Conservation (phyloP, 1,140 invertebrate species). For the Muscidifurax raptorellus region DNA sequence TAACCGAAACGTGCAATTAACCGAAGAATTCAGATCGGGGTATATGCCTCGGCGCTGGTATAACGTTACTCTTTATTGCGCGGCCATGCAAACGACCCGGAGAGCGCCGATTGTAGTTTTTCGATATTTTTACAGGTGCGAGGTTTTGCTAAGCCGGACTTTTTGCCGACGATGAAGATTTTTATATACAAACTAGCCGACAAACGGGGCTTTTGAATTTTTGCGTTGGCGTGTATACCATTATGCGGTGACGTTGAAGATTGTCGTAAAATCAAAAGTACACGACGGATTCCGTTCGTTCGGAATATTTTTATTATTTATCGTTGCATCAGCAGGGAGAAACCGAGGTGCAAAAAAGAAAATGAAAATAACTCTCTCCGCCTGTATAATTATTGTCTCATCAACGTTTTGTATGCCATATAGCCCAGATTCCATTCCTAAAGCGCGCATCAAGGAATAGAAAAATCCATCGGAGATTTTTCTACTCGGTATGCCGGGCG, state of each 20-base stretch:
- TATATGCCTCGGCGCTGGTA: not conserved
- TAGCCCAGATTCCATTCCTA: not conserved
- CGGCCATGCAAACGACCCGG: not conserved
- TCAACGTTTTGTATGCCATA: not conserved
- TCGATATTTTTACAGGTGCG: not conserved
- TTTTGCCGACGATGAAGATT: not conserved
- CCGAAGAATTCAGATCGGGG: not conserved
- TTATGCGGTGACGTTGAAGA: not conserved
- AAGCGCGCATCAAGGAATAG: not conserved
- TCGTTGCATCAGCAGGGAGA: not conserved
- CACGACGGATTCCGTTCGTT: not conserved
- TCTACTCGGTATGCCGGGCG: not conserved
- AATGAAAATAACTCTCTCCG: too few relatives aligned
- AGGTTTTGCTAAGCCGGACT: too few relatives aligned
- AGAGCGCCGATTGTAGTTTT: not conserved
- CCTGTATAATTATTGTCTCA: not conserved
- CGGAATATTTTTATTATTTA: not conserved
- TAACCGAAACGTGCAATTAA: conserved; percentile 1
- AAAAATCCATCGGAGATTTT: not conserved
- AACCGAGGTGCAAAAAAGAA: not conserved
- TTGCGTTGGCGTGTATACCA: too few relatives aligned
- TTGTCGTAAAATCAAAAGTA: not conserved
- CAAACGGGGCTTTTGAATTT: not conserved
- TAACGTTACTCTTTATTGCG: not conserved
- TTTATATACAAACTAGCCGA: not conserved